phyloP scores from a whole-genome alignment of 2,888 invertebrate genomes.

The Pardosa pseudoannulata region DNA sequence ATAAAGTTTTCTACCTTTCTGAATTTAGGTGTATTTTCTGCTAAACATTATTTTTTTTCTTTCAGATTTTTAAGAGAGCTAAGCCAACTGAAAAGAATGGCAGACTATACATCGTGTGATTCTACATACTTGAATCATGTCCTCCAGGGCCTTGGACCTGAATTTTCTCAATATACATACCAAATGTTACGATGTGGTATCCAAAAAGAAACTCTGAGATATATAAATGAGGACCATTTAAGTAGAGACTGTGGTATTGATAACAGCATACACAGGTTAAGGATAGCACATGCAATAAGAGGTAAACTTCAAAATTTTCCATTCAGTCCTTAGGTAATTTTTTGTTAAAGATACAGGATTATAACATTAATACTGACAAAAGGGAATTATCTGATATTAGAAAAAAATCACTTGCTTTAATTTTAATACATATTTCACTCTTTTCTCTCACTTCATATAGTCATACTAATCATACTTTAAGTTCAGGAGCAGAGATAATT shows the following conservation, averaged over 20 bases:
- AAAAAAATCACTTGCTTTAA: no score
- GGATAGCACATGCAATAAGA: constrained; percentile 81
- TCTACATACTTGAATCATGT: constrained; percentile 92
- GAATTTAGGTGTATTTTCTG: no score
- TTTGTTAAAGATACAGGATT: no score
- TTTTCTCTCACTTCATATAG: no score
- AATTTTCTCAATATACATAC: constrained; percentile 97
- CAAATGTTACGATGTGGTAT: constrained; percentile 96
- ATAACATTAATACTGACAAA: no score
- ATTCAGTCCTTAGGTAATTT: no score
- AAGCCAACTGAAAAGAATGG: constrained; percentile 94
- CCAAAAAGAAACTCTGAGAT: constrained; percentile 89
- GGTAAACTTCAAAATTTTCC: constrained; percentile 30
- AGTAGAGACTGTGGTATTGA: constrained; percentile 91
- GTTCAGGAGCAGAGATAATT: no score
- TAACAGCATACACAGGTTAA: constrained; percentile 95
- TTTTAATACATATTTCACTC: no score
- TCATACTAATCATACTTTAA: no score
- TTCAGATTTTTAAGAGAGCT: constrained; percentile 92
- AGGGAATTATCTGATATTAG: no score
- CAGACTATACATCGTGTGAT: constrained; percentile 96
- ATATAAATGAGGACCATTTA: constrained; percentile 92
- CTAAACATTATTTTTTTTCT: constrained; percentile 10
- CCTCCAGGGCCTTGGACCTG: constrained; percentile 88
- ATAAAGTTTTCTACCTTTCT: no score